phyloP scores from a whole-genome alignment of 2,113 vertebrate species.

The Furnarius figulus region DNA sequence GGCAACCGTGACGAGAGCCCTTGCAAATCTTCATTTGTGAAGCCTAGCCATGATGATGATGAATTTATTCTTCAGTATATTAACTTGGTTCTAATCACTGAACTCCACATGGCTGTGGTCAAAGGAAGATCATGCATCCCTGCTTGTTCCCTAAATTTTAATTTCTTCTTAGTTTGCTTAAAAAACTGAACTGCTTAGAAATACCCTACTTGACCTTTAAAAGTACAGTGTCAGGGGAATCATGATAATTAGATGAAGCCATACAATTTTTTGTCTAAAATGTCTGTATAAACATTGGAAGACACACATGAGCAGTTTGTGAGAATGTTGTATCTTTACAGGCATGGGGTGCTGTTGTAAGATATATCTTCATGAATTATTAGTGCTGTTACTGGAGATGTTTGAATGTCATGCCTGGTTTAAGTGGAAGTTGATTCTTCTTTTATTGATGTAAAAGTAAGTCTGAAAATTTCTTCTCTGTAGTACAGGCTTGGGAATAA shows the following conservation, averaged over 20 bases:
- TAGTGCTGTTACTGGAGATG: neutral
- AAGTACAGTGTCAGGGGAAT: neutral
- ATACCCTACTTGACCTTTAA: constrained; percentile 37
- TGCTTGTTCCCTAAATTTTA: constrained; percentile 22
- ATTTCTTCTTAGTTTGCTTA: constrained; percentile 9
- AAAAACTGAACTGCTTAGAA: neutral
- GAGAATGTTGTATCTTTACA: neutral
- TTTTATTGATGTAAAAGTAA: neutral
- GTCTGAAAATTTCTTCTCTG: neutral
- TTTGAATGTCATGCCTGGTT: neutral
- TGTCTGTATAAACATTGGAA: neutral
- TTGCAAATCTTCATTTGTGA: too few relatives aligned
- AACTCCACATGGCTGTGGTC: constrained; percentile 62
- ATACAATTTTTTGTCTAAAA: neutral
- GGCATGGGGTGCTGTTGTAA: neutral
- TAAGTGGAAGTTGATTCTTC: neutral
- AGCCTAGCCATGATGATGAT: too few relatives aligned
- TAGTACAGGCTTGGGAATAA: neutral
- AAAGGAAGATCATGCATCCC: constrained; percentile 28
- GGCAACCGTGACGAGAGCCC: too few relatives aligned
- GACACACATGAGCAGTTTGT: neutral
- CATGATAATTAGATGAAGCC: neutral
- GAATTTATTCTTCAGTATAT: constrained; percentile 20
- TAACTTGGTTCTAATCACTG: constrained; percentile 60
- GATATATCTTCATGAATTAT: neutral